Evolutionary conservation across 2,797 vertebrate species (phyloP), one percentile per base, ranked within the genome.

Genomic region (Phaenicophaeus curvirostris): DNA sequence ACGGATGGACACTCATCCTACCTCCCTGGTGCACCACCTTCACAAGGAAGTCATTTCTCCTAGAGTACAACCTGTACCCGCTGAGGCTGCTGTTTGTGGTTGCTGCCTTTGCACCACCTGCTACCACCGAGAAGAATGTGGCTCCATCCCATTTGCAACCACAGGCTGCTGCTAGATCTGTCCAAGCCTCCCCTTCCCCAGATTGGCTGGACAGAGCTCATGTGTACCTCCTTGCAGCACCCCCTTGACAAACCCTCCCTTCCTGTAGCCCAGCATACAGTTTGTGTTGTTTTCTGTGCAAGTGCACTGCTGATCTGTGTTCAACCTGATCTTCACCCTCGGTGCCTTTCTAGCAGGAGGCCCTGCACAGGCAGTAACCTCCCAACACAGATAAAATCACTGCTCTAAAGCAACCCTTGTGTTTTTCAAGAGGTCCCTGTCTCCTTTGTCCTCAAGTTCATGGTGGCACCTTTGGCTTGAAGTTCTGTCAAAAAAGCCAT

Each of bases 171-270:
- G 53, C 44, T 48, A 59, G 35, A 20, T 71, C 8, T 6, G 6
- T n/a, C 20, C 39, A 66, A 62, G 30, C 10, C 35, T 33, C 14
- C 39, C 18, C 9, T 61, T 65, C 23, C 24, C 61, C 57, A 61
- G 19, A 35, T 31, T 28, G 39, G 13, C 27, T 2, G 2, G 27
- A 24, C 2, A 0, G 42, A 59, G n/a, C 15, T 90, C 11, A 48
- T 39, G 39, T 8, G 2, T 30, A 27, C 15, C 33, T 80, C 53
- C 53, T 68, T 54, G 30, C 67, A 90, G 19, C 73, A 81, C 61
- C 0, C 0, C 0, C 15, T 61, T 51, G 30, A 23, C 20, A 18
- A 63, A 21, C 18, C 79, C 7, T 16, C 12, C 41, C 39, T n/a
- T 54, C 33, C 54, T 37, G n/a, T 78, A 71, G 61, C 27, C 48